phyloP scores from a whole-genome alignment of 2,888 invertebrate genomes.

The Phengaris arion region DNA sequence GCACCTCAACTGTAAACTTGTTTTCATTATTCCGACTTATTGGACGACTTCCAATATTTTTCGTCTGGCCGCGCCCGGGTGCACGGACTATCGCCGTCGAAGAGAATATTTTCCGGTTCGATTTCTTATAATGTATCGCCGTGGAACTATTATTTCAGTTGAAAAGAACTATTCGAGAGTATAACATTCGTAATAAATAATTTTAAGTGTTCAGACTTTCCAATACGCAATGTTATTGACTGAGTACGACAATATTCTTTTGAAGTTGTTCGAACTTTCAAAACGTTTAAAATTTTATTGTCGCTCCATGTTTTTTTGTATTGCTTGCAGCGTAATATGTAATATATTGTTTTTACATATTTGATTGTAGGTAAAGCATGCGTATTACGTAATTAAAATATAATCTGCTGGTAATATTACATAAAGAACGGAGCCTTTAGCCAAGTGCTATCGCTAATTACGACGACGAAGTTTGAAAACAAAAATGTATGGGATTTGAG shows the following conservation, averaged over 20 bases:
- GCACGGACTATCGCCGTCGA: slow-evolving; percentile 58
- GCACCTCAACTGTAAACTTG: slow-evolving; percentile 60
- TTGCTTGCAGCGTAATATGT: no score
- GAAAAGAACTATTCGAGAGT: slow-evolving; percentile 23
- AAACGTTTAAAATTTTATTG: neutral
- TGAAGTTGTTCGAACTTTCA: neutral
- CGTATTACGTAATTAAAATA: no score
- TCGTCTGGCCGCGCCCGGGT: slow-evolving; percentile 65
- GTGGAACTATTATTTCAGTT: slow-evolving; percentile 22
- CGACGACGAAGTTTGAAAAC: no score
- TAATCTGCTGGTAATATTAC: no score
- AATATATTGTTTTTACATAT: no score
- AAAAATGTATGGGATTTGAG: no score
- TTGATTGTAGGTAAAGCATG: no score
- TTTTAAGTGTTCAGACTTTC: slow-evolving; percentile 24
- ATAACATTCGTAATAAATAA: slow-evolving; percentile 23
- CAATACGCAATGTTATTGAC: slow-evolving; percentile 8
- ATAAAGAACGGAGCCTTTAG: no score
- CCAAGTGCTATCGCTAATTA: no score
- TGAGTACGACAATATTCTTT: slow-evolving; percentile 11
- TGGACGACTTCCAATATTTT: slow-evolving; percentile 75
- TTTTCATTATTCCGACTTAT: slow-evolving; percentile 74
- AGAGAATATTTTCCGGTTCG: slow-evolving; percentile 51
- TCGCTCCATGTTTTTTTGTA: neutral
- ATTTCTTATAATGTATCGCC: slow-evolving; percentile 36